phyloP scores from a whole-genome alignment of 2,113 vertebrate genomes.

The Microcebus jonahi region DNA sequence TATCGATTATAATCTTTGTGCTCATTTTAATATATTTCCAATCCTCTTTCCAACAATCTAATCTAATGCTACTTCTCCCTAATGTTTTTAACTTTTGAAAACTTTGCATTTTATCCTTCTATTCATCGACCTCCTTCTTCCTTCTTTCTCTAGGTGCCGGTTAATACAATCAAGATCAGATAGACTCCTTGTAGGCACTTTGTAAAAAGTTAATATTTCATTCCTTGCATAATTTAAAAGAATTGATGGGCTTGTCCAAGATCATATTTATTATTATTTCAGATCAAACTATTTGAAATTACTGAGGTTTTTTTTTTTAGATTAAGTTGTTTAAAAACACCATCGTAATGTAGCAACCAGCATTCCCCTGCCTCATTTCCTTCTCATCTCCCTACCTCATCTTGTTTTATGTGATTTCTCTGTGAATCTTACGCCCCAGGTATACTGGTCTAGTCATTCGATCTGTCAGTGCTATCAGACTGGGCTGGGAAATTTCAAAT shows the following conservation, averaged over 20 bases:
- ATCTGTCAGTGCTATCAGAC: not conserved
- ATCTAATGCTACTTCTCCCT: not conserved
- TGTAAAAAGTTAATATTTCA: not conserved
- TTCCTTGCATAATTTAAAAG: not conserved
- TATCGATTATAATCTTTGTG: not conserved
- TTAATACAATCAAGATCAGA: not conserved
- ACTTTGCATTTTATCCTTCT: not conserved
- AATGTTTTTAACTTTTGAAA: not conserved
- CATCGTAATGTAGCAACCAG: not conserved
- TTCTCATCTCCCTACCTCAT: not conserved
- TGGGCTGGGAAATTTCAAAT: not conserved
- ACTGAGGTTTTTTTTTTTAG: not conserved
- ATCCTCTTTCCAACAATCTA: not conserved
- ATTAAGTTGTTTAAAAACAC: not conserved
- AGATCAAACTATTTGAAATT: not conserved
- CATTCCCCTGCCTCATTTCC: not conserved
- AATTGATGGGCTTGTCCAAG: not conserved
- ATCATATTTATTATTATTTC: not conserved
- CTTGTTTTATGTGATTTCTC: not conserved
- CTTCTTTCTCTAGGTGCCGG: not conserved
- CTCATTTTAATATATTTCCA: not conserved
- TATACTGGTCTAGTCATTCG: not conserved
- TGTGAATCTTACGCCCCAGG: not conserved
- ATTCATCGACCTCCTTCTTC: not conserved
- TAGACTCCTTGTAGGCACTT: not conserved